Percentiles rank a stretch among this genome's conserved stretches.
These are phyloP conservation scores for Muscicapa striata DNA, from an alignment of 2,797 vertebrate species.

Conservation along the genomic window DNA sequence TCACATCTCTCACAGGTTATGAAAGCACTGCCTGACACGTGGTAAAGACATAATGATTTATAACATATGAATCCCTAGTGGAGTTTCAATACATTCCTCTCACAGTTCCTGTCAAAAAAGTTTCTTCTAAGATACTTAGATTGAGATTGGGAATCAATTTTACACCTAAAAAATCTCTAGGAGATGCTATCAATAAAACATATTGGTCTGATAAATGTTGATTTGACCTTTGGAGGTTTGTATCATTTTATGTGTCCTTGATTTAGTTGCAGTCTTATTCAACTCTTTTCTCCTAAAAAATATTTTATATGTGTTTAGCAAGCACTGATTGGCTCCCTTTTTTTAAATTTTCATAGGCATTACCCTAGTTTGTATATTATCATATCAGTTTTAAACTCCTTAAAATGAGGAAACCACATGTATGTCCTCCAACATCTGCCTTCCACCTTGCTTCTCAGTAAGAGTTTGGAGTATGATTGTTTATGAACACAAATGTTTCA, in stretches of 20 bases:
- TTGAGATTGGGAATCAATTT: background rate
- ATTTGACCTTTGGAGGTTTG: background rate
- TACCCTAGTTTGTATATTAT: background rate
- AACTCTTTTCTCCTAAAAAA: background rate
- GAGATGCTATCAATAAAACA: background rate
- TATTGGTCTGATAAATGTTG: background rate
- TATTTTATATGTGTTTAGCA: background rate
- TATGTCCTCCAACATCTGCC: background rate
- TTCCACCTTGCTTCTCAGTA: background rate
- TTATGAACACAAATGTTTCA: background rate
- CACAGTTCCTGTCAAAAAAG: background rate
- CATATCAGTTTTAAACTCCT: background rate
- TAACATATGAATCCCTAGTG: background rate
- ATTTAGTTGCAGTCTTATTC: background rate
- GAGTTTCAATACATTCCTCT: background rate
- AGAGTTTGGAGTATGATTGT: background rate
- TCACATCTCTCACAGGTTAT: background rate
- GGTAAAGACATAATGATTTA: constrained; percentile 20
- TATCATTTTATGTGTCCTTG: background rate
- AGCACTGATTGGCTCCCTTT: background rate
- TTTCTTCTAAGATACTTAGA: background rate
- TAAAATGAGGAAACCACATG: background rate
- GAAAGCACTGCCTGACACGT: background rate
- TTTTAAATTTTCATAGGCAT: background rate
- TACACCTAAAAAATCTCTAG: background rate